phyloP scores from a whole-genome alignment of 1,140 invertebrate species.

The Macrobrachium nipponense region DNA sequence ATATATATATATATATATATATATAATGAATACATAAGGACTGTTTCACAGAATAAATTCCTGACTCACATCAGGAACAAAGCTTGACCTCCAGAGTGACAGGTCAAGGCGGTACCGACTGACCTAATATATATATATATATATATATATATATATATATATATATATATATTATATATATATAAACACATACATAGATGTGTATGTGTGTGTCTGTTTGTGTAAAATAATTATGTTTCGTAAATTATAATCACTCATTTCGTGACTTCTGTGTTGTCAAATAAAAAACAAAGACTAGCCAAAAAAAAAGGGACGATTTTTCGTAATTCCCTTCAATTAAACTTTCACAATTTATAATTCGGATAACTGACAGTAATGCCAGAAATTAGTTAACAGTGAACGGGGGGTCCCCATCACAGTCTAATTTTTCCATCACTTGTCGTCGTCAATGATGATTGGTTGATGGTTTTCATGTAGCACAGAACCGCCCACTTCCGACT shows the following conservation, averaged over 20 bases:
- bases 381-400: background rate
- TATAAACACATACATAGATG: constrained; percentile 13
- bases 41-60: no score
- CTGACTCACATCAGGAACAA: no score
- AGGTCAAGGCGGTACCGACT: no score
- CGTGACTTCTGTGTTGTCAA: no score
- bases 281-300: background rate
- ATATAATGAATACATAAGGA: constrained; percentile 16
- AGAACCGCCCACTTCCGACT: constrained; percentile 15
- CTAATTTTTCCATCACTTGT: constrained; percentile 26
- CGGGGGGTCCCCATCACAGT: constrained; percentile 7
- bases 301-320: background rate
- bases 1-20: constrained; percentile 14
- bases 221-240: no score
- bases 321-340: background rate
- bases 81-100: no score
- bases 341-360: no score
- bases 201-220: constrained; percentile 42
- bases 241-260: no score
- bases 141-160: constrained; percentile 10
- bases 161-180: background rate
- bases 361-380: constrained; percentile 19
- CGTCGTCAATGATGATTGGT: constrained; percentile 19
- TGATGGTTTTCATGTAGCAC: constrained; percentile 7
- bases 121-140: constrained; percentile 1